Percentiles rank a stretch among this genome's conserved stretches.
Evolutionary conservation across 2,113 vertebrate genomes (phyloP).

Genomic region (Nothoprocta perdicaria): DNA sequence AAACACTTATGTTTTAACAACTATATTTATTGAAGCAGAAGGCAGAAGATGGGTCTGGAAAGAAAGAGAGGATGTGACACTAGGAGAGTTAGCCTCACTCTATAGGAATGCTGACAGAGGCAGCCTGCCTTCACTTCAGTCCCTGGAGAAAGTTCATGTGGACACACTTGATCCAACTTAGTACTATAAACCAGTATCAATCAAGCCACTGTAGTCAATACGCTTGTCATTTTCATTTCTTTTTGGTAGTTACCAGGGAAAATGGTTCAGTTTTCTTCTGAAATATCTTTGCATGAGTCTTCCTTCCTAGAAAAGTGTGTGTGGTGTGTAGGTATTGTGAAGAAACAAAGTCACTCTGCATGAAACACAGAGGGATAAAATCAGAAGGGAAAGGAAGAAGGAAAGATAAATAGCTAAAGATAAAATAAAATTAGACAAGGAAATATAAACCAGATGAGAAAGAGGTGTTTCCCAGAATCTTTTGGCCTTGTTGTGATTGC

Average conservation of each 20-base stretch:
- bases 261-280: constrained; percentile 26
- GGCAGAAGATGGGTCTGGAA: not conserved
- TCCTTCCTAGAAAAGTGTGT: not conserved
- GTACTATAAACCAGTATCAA: constrained; percentile 48
- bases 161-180: not conserved
- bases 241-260: constrained; percentile 38
- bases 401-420: not conserved
- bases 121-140: not conserved
- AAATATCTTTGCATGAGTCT: constrained; percentile 30
- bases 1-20: not conserved
- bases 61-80: not conserved
- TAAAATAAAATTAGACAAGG: not conserved
- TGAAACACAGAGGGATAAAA: not conserved
- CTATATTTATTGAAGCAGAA: not conserved
- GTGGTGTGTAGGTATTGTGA: not conserved
- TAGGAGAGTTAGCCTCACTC: not conserved
- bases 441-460: not conserved
- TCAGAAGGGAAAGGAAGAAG: not conserved
- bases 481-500: not conserved
- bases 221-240: constrained; percentile 12
- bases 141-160: constrained; percentile 3
- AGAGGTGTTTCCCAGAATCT: not conserved
- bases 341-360: constrained; percentile 14
- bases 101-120: constrained; percentile 28
- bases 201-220: constrained; percentile 34